Evolutionary conservation across 2,797 vertebrate genomes (phyloP).

Genomic region (Microcaecilia unicolor): DNA sequence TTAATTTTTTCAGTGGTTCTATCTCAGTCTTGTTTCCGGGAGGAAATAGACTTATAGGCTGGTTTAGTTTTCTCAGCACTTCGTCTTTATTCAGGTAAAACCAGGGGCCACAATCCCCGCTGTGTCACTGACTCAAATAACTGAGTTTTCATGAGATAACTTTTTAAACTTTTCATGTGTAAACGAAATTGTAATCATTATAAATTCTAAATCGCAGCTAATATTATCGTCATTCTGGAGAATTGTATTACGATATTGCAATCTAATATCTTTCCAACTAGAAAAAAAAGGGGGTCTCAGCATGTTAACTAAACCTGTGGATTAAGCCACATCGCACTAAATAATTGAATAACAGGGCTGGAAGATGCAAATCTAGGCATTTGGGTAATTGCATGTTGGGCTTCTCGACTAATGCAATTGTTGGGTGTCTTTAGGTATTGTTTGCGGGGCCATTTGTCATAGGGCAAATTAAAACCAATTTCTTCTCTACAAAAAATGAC

Average conservation of each 20-base stretch:
- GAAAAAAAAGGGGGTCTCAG: background rate
- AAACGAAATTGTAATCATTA: slow-evolving; percentile 8
- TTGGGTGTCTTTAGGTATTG: slow-evolving; percentile 19
- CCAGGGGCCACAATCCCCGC: too few relatives aligned
- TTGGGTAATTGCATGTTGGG: background rate
- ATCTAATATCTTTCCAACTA: background rate
- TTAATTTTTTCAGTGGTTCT: too few relatives aligned
- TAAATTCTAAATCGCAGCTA: background rate
- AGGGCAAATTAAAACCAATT: slow-evolving; percentile 32
- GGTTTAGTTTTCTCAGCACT: too few relatives aligned
- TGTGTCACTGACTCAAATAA: too few relatives aligned
- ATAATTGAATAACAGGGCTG: background rate
- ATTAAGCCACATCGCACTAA: slow-evolving; percentile 8
- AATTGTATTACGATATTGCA: background rate
- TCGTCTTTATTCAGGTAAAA: too few relatives aligned
- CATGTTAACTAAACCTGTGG: slow-evolving; percentile 2
- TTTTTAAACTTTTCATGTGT: background rate
- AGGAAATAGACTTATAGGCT: too few relatives aligned
- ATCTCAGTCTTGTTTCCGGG: too few relatives aligned
- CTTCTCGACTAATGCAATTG: background rate
- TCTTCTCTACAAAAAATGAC: slow-evolving; percentile 26
- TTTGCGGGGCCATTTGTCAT: slow-evolving; percentile 24
- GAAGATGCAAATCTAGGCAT: background rate
- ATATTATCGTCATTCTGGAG: background rate
- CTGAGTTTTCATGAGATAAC: too few relatives aligned